phyloP scores from a whole-genome alignment of 2,113 vertebrate species.

The Burhinus bistriatus region DNA sequence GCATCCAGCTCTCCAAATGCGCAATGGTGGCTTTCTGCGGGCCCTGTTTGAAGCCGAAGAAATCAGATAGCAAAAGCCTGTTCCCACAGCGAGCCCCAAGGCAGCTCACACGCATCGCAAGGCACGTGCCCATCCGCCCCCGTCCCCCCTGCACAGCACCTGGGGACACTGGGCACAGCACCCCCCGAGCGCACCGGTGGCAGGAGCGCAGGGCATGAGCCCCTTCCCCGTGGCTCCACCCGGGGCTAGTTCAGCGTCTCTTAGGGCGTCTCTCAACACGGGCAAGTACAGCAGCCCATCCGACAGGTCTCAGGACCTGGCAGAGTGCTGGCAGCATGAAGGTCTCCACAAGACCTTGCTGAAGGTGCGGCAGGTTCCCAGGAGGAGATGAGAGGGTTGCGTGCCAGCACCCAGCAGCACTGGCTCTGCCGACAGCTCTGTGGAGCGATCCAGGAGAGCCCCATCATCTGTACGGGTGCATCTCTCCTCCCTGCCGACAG shows the following conservation, averaged over 20 bases:
- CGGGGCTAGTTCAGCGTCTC: background rate
- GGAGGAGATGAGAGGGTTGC: background rate
- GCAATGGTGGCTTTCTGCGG: background rate
- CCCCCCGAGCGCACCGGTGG: background rate
- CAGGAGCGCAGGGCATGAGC: background rate
- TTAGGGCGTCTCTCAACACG: fast-evolving
- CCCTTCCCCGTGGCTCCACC: background rate
- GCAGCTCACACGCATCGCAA: fast-evolving
- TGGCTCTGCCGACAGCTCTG: too few relatives aligned
- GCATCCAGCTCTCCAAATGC: background rate
- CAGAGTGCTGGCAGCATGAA: fast-evolving
- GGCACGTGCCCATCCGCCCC: too few relatives aligned
- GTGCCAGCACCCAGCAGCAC: background rate
- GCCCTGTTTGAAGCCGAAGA: background rate
- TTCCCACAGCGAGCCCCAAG: background rate
- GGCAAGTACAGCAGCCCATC: fast-evolving
- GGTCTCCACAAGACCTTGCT: background rate
- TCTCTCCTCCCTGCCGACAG: background rate
- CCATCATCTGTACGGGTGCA: fast-evolving
- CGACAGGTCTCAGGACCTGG: background rate
- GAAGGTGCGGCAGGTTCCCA: background rate
- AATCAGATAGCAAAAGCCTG: background rate
- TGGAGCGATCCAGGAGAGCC: background rate
- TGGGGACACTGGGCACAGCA: background rate
- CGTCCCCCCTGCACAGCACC: fast-evolving